phyloP scores from a whole-genome alignment of 2,113 vertebrate genomes.

The Gallinago media region DNA sequence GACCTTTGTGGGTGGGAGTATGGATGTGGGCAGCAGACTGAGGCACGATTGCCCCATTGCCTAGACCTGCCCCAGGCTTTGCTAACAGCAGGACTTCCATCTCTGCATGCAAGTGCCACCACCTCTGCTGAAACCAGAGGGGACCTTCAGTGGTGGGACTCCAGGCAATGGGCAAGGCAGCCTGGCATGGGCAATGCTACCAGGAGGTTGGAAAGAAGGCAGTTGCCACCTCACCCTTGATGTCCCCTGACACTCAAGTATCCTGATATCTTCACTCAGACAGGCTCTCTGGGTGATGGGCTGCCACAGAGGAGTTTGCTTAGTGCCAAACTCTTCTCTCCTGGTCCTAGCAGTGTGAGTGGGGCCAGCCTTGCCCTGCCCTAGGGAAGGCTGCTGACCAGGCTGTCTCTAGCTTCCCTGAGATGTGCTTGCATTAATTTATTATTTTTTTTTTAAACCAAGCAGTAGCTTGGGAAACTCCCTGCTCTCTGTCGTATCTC shows the following conservation, averaged over 20 bases:
- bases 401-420: background rate
- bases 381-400: background rate
- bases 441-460: background rate
- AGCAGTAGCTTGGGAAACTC: background rate
- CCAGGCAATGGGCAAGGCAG: background rate
- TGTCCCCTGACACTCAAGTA: background rate
- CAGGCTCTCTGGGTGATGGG: background rate
- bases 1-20: background rate
- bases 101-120: background rate
- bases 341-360: background rate
- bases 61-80: background rate
- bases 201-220: background rate
- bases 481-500: background rate
- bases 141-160: background rate
- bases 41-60: accelerated
- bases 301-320: background rate
- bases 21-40: background rate
- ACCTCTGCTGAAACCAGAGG: background rate
- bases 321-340: background rate
- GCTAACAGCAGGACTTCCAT: background rate
- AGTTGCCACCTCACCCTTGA: background rate
- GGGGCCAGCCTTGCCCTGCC: background rate
- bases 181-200: background rate
- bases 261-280: background rate
- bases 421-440: background rate